Evolutionary conservation across 1,140 invertebrate species (phyloP).

Genomic region (Thereuonema tuberculata): DNA sequence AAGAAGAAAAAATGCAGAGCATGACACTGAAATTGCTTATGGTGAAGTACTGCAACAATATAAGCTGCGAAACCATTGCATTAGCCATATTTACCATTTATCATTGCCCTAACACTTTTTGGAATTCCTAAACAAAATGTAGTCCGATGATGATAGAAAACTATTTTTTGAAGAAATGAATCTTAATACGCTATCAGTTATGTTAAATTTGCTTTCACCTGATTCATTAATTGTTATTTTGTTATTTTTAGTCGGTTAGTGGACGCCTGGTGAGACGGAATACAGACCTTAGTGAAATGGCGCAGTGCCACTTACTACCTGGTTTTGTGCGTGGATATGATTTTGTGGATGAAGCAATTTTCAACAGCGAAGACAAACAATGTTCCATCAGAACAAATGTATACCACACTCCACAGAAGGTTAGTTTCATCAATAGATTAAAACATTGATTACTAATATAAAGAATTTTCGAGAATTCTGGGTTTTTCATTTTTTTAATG

Average conservation of each 20-base stretch:
- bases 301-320: not conserved
- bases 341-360: conserved; percentile 31
- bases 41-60: no score
- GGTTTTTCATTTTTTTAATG: conserved; percentile 21
- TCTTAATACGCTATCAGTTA: not conserved
- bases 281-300: not conserved
- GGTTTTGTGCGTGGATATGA: conserved; percentile 23
- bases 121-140: no score
- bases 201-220: not conserved
- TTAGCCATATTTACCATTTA: no score
- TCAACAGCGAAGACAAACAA: conserved; percentile 35
- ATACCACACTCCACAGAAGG: conserved; percentile 35
- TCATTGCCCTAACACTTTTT: no score
- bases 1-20: no score
- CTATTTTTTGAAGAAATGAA: not conserved
- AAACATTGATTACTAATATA: conserved; percentile 36
- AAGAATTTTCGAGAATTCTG: no score
- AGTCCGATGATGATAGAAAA: not conserved
- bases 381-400: conserved; percentile 44
- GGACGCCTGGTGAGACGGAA: not conserved
- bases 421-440: conserved; percentile 31
- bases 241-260: not conserved
- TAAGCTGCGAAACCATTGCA: no score
- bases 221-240: not conserved
- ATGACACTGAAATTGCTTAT: no score